A percentile compares a stretch with the other conserved stretches of the same genome.
Conservation (phyloP, 2,888 invertebrate genomes). For the Altica lythri region DNA sequence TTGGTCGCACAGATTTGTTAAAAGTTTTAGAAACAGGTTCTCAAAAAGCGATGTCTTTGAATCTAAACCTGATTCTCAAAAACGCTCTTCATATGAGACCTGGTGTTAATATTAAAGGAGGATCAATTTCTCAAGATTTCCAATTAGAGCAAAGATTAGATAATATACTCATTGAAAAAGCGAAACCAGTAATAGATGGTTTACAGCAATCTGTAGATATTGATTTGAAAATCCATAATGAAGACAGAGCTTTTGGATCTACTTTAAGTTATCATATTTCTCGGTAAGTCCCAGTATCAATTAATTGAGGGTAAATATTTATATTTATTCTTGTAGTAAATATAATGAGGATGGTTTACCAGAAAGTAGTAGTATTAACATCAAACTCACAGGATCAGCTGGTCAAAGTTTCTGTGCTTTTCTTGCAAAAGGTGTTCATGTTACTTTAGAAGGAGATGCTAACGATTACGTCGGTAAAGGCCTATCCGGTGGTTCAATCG, state of each 20-base stretch:
- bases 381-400: constrained; percentile 87
- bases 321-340: constrained; percentile 65
- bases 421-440: constrained; percentile 85
- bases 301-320: not conserved
- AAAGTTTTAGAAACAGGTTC: constrained; percentile 72
- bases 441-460: constrained; percentile 93
- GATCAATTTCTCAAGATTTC: constrained; percentile 81
- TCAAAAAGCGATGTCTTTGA: constrained; percentile 81
- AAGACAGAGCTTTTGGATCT: constrained; percentile 90
- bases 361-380: constrained; percentile 73
- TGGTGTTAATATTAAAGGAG: constrained; percentile 87
- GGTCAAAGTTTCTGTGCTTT: constrained; percentile 99
- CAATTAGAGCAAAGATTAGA: constrained; percentile 84
- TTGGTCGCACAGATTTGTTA: constrained; percentile 89
- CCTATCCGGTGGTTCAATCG: constrained; percentile 90
- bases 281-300: constrained; percentile 64
- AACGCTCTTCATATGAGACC: constrained; percentile 90
- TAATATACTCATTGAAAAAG: constrained; percentile 74
- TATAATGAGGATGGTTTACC: constrained; percentile 87
- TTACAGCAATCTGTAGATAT: constrained; percentile 70
- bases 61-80: constrained; percentile 83
- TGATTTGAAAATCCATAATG: constrained; percentile 83
- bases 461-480: constrained; percentile 98
- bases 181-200: constrained; percentile 76
- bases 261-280: constrained; percentile 95